Percentiles rank a stretch among this genome's conserved stretches.
These are phyloP conservation scores for Mythimna pallens DNA, from an alignment of 2,888 invertebrate genomes.

Conservation along the genomic window DNA sequence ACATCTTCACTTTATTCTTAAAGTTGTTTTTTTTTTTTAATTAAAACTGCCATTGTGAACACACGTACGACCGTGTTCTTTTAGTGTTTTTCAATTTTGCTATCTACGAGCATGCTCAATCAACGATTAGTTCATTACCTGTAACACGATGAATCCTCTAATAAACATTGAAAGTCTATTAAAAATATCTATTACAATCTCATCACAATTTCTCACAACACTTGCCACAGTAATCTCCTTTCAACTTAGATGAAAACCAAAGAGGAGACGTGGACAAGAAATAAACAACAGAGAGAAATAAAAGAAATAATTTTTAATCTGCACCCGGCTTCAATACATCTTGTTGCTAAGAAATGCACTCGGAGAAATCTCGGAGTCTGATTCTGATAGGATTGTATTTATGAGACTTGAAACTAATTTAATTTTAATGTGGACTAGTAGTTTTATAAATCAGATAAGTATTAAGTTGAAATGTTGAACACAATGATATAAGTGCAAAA, in stretches of 20 bases:
- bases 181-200: conserved; percentile 44
- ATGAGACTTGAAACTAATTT: background rate
- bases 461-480: background rate
- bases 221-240: conserved; percentile 44
- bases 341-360: conserved; percentile 61
- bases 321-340: conserved; percentile 67
- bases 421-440: background rate
- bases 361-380: conserved; percentile 39
- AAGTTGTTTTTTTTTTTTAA: background rate
- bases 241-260: conserved; percentile 43
- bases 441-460: background rate
- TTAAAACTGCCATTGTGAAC: background rate
- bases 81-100: background rate
- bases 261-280: conserved; percentile 36
- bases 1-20: background rate
- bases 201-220: conserved; percentile 42
- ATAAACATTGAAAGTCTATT: conserved; percentile 16
- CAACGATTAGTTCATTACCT: background rate
- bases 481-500: background rate
- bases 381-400: conserved; percentile 44
- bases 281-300: conserved; percentile 51
- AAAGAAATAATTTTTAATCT: conserved; percentile 72
- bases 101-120: background rate
- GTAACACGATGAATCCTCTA: background rate
- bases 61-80: background rate